Evolutionary conservation across 2,888 invertebrate genomes (phyloP), one percentile per base, ranked within the genome.

Genomic region (Belgica antarctica): DNA sequence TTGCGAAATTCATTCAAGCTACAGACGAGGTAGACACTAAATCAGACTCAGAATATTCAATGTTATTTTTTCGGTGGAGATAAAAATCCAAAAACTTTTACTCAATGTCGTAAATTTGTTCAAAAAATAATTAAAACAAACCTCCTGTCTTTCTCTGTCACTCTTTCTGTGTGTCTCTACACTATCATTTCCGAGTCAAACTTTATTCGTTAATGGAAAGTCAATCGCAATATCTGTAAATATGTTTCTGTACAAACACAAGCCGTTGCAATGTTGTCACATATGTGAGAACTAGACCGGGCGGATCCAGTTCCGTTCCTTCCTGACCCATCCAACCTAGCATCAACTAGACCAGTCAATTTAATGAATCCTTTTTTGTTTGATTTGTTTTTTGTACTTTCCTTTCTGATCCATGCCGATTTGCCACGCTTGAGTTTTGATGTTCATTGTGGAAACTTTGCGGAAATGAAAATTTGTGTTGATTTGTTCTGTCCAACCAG

Each of bases 1-100:
- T 80, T 77, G 73, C 74, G 73, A 78, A 79, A 79, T 80, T 79
- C 78, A 78, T 80, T 79, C 80, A 80, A 78, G 80, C 80, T 78
- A 80, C 80, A 79, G 80, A 80, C 78, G 80, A 80, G 80, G 80
- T 80, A 80, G 80, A 66, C 24, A 65, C 24, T 19, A 70, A 70
- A 71, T 63, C 46, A 71, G 70, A 72, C 72, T 78, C 75, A 75
- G 76, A 77, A 77, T 77, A 70, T 36, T 57, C 41, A 61, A 19
- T 59, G 59, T 59, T 52, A 52, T 52, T 19, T 10, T 41, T 41
- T 52, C 22, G 36, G 24, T 63, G 63, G 36, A 63, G 17, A 62
- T 62, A 62, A 22, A 61, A 28, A 12, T 31, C 12, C 7, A 52
- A 19, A 19, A 17, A 52, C 22, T 52, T 52, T 19, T 63, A 41